Conservation (phyloP, 53 echinoderm and acorn worm species). For the Mesocentrotus franciscanus region DNA sequence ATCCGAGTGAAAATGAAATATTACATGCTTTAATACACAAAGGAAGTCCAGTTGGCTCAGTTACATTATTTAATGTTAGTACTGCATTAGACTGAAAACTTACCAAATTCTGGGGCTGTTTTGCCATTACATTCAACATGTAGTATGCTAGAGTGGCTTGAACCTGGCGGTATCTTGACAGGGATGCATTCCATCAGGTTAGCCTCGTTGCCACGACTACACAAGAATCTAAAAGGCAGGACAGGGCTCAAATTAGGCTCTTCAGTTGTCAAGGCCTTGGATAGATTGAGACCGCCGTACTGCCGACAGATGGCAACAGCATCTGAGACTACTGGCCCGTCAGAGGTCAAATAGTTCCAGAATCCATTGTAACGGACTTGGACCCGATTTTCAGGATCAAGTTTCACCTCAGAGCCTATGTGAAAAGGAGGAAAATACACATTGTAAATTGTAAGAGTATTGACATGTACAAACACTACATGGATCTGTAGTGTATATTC, state of each 20-base stretch:
- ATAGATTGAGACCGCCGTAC: not conserved
- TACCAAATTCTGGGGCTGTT: conserved; percentile 24
- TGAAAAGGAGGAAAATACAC: not conserved
- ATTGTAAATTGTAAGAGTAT: too few relatives aligned
- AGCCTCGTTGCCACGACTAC: not conserved
- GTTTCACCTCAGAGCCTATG: not conserved
- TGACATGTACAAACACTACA: too few relatives aligned
- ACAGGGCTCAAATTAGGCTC: not conserved
- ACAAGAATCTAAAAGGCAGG: not conserved
- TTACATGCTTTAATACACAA: too few relatives aligned
- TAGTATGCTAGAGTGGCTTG: not conserved
- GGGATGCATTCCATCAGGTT: conserved; percentile 48
- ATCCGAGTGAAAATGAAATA: too few relatives aligned
- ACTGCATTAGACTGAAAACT: not conserved
- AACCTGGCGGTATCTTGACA: not conserved
- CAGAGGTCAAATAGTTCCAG: conserved; percentile 29
- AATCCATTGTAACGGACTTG: conserved; percentile 18
- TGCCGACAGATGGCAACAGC: conserved; percentile 20
- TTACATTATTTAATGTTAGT: not conserved
- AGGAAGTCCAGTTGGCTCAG: not conserved
- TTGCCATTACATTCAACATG: not conserved
- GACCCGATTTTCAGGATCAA: not conserved
- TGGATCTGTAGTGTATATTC: too few relatives aligned
- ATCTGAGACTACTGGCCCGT: not conserved
- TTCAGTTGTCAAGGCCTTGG: not conserved